These are phyloP conservation scores for Daphoenositta chrysoptera DNA, from an alignment of 2,113 vertebrate genomes.

Conservation along the genomic window DNA sequence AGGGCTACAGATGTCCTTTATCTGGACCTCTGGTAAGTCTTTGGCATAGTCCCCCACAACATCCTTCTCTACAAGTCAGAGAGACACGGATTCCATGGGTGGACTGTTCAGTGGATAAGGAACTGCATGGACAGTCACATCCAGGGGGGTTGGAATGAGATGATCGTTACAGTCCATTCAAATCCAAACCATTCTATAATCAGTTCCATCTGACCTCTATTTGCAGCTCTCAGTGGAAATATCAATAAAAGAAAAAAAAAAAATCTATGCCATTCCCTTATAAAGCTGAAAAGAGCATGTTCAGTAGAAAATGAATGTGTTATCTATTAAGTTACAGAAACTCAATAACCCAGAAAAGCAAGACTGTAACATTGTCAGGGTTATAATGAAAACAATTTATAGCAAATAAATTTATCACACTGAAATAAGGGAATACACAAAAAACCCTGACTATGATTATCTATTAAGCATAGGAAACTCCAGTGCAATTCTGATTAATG, in stretches of 20 bases:
- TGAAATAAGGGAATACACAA: not conserved
- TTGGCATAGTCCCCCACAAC: not conserved
- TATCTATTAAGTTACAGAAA: not conserved
- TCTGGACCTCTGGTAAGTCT: not conserved
- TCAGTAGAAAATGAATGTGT: not conserved
- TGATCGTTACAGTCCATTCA: not conserved
- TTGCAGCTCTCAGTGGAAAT: not conserved
- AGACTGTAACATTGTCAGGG: not conserved
- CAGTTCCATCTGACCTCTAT: not conserved
- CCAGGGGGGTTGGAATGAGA: not conserved
- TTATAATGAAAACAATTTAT: not conserved
- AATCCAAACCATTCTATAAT: not conserved
- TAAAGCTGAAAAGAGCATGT: not conserved
- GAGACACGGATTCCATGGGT: not conserved
- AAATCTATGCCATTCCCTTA: not conserved
- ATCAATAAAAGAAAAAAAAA: not conserved
- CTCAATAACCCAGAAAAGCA: not conserved
- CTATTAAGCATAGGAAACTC: not conserved
- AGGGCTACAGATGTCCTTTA: not conserved
- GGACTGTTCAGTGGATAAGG: not conserved
- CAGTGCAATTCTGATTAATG: not conserved
- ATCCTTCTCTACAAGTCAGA: rapidly evolving
- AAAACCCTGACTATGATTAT: not conserved
- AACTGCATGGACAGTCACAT: not conserved
- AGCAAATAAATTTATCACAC: not conserved